Evolutionary conservation across 2,888 invertebrate species (phyloP).

Genomic region (Athalia cordata): DNA sequence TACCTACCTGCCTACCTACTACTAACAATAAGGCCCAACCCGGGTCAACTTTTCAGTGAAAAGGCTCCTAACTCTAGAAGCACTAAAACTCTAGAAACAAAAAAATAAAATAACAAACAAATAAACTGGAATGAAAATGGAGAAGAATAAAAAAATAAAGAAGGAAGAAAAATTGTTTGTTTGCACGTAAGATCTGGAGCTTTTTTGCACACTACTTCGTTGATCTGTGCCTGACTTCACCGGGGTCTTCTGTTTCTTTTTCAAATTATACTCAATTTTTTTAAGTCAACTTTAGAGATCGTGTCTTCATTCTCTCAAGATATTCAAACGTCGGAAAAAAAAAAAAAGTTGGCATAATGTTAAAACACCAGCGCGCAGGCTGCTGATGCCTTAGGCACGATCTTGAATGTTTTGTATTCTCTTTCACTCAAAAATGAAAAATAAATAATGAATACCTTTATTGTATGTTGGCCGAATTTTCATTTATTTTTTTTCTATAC

Average conservation of each 20-base stretch:
- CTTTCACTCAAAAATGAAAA: neutral
- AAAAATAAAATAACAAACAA: neutral
- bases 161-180: neutral
- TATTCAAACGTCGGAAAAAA: no score
- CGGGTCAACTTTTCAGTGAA: constrained; percentile 21
- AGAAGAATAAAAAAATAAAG: no score
- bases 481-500: neutral
- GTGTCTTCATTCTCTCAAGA: no score
- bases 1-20: neutral
- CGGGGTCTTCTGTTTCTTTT: no score
- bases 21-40: neutral
- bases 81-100: neutral
- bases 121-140: neutral
- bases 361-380: no score
- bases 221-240: no score
- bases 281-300: no score
- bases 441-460: constrained; percentile 27
- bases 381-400: no score
- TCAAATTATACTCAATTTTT: no score
- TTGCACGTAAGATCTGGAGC: neutral
- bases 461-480: neutral
- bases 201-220: no score
- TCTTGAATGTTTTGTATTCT: no score
- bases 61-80: neutral
- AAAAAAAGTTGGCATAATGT: no score